Conservation (phyloP, 2,888 invertebrate genomes). For the Oligia latruncula region DNA sequence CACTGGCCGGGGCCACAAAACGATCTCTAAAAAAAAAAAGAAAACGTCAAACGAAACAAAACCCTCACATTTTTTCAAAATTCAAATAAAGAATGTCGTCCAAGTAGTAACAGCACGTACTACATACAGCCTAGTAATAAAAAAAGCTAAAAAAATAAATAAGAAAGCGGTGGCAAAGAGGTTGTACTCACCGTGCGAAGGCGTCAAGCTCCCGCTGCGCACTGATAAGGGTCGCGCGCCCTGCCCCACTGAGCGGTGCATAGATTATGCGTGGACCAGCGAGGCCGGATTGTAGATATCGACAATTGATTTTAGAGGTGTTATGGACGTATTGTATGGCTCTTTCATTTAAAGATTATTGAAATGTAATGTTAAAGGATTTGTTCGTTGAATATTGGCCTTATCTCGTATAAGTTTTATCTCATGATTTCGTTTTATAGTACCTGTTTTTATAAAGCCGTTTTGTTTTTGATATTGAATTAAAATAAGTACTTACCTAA, state of each 20-base stretch:
- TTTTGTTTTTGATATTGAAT: background rate
- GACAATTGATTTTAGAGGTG: constrained; percentile 65
- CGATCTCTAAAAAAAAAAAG: constrained; percentile 23
- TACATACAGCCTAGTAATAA: constrained; percentile 30
- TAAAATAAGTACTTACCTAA: background rate
- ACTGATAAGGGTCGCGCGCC: constrained; percentile 67
- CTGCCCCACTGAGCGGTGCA: constrained; percentile 62
- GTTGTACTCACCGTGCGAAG: constrained; percentile 63
- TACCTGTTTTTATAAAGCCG: background rate
- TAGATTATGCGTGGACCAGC: constrained; percentile 66
- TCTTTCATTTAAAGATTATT: constrained; percentile 15
- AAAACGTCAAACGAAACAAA: constrained; percentile 30
- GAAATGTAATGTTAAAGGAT: background rate
- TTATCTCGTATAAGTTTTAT: background rate
- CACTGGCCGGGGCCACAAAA: constrained; percentile 23
- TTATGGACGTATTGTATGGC: constrained; percentile 43
- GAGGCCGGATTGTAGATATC: constrained; percentile 64
- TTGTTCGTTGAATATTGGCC: background rate
- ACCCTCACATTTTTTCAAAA: background rate
- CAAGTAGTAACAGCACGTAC: background rate
- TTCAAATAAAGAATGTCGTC: constrained; percentile 21
- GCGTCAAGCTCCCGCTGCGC: constrained; percentile 64
- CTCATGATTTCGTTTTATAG: background rate
- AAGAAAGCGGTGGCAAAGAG: constrained; percentile 9
- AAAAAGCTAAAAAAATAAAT: constrained; percentile 13